These are phyloP conservation scores for Drosophila seclusa DNA, from an alignment of 2,888 invertebrate species.

Conservation along the genomic window DNA sequence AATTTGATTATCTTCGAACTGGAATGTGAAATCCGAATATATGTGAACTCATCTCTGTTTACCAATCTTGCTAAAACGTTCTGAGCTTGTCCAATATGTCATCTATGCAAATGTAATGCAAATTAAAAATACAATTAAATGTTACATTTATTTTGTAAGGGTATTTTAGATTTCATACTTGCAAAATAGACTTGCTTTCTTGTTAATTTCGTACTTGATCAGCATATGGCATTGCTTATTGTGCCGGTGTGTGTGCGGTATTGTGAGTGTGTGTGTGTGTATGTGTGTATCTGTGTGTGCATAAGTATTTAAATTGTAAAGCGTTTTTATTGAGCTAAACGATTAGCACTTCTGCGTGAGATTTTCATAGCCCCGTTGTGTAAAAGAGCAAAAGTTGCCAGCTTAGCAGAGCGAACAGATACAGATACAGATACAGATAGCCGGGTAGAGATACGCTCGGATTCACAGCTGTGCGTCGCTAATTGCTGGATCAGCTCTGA, in stretches of 20 bases:
- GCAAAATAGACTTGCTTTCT: conserved; percentile 4
- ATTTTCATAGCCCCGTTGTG: conserved; percentile 49
- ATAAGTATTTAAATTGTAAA: conserved; percentile 63
- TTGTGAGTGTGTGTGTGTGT: conserved; percentile 3
- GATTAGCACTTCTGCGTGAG: conserved; percentile 78
- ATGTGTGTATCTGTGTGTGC: not conserved
- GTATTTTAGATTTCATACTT: conserved; percentile 8
- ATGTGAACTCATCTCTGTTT: not conserved
- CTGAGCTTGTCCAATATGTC: not conserved
- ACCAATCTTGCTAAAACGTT: not conserved
- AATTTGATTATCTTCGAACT: not conserved
- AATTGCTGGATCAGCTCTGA: conserved; percentile 65
- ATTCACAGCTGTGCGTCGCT: conserved; percentile 45
- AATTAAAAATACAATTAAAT: not conserved
- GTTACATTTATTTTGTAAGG: conserved; percentile 3
- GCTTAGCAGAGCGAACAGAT: conserved; percentile 18
- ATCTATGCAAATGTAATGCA: not conserved
- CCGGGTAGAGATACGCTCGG: conserved; percentile 9
- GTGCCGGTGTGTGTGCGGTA: conserved; percentile 4
- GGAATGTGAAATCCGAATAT: no score
- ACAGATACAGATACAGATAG: conserved; percentile 12
- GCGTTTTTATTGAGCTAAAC: conserved; percentile 74
- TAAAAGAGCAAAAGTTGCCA: conserved; percentile 33
- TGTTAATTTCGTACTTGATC: conserved; percentile 56
- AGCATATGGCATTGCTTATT: conserved; percentile 42